Base-by-base conservation (phyloP, 92 coral and sea anemone species). In the Palythoa grandiflora region DNA sequence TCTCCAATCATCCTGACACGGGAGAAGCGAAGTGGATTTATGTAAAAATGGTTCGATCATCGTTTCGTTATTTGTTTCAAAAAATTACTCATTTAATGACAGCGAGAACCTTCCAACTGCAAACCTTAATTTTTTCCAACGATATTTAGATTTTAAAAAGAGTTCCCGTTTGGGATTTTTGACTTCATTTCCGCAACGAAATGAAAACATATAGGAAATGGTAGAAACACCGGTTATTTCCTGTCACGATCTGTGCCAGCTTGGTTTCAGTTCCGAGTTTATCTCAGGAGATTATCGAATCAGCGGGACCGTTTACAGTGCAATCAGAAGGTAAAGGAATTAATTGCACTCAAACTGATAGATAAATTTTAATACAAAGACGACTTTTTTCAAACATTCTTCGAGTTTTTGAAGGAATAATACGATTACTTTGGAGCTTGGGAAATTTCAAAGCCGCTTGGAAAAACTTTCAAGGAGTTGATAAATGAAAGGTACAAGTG, bases 211-310 rank as follows among this genome's bases (percentile, higher is more conserved):
- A 35, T 11, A 35, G 68, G 83, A 77, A 77, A 77, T 54, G 66
- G n/a, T 44, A 73, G 40, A 77, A 13, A 54, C 19, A 50, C 5
- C 35, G 21, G n/a, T 50, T 9, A 7, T n/a, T 75, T 48, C 28
- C 48, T 50, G 48, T 77, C 40, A 51, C 47, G 16, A 71, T 71
- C 44, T 71, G 79, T 50, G 79, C 2, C 78, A 38, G 38, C 61
- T 50, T 21, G 10, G 40, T 51, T 14, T 11, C 47, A 53, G 21
- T 7, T 53, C 19, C 14, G 38, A 13, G n/a, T 52, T 76, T 17
- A 6, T 6, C 11, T n/a, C 44, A 2, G 21, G 38, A 20, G 65
- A 76, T 51, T n/a, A 76, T 54, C 38, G 7, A 77, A 77, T 77
- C 68, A 54, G 47, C 36, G 68, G 50, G 17, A 77, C 35, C 35